Evolutionary conservation across 2,113 vertebrate genomes (phyloP).

Genomic region (Gulo gulo): DNA sequence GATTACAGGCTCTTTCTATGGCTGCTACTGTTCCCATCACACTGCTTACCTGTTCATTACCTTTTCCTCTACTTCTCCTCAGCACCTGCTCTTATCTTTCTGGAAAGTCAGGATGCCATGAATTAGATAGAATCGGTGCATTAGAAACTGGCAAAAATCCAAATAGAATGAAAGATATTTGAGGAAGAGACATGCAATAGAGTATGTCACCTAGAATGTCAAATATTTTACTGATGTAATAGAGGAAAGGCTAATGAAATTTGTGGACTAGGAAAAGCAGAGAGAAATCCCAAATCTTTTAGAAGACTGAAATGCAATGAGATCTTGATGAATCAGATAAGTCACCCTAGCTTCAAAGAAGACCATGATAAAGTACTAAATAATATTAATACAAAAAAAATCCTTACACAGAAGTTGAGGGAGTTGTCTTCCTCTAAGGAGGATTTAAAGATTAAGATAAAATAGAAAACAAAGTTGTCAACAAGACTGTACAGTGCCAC

Average conservation of each 20-base stretch:
- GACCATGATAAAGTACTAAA: neutral
- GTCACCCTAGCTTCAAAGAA: neutral
- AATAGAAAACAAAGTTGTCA: neutral
- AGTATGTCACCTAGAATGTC: neutral
- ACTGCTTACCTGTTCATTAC: neutral
- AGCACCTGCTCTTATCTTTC: neutral
- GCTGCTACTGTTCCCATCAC: neutral
- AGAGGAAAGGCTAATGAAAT: neutral
- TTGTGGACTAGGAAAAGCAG: neutral
- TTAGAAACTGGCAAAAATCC: neutral
- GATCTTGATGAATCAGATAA: neutral
- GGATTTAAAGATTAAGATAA: neutral
- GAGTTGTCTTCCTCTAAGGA: neutral
- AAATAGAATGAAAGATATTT: slow-evolving; percentile 26
- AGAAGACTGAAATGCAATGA: slow-evolving; percentile 15
- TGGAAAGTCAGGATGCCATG: neutral
- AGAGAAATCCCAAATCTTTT: slow-evolving; percentile 8
- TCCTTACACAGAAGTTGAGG: neutral
- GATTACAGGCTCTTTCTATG: neutral
- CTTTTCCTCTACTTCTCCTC: neutral
- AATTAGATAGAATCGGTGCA: neutral
- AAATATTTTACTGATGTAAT: slow-evolving; percentile 39
- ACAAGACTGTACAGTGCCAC: neutral
- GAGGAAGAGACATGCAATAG: neutral
- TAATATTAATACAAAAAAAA: slow-evolving; percentile 3